These are phyloP conservation scores for Bubo blakistoni DNA, from an alignment of 2,113 vertebrate species.

Conservation along the genomic window DNA sequence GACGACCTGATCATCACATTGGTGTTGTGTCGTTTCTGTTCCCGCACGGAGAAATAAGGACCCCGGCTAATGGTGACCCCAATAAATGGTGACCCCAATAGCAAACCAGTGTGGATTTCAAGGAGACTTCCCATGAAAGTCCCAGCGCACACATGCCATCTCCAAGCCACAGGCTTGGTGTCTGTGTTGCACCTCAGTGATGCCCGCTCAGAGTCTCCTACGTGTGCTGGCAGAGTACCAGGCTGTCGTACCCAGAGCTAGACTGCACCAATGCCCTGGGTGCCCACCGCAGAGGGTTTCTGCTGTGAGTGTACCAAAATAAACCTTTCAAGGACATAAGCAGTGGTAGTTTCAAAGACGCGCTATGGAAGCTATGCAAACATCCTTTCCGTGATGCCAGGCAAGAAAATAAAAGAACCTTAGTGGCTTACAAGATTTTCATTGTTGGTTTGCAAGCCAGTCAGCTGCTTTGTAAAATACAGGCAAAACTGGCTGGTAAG, in stretches of 20 bases:
- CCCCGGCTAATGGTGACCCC: too few relatives aligned
- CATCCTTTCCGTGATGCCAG: background rate
- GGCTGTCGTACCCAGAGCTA: background rate
- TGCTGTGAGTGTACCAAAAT: rapidly evolving
- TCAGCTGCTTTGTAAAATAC: background rate
- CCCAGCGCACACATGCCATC: background rate
- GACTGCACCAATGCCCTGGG: background rate
- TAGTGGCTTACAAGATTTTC: background rate
- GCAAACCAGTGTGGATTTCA: background rate
- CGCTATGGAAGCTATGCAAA: background rate
- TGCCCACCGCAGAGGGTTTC: background rate
- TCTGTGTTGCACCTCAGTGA: background rate
- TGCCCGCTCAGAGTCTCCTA: background rate
- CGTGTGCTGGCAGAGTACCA: background rate
- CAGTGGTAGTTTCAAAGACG: background rate
- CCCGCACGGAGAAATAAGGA: too few relatives aligned
- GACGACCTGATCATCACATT: too few relatives aligned
- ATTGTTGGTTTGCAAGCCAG: background rate
- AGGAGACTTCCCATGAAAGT: background rate
- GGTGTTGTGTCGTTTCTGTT: too few relatives aligned
- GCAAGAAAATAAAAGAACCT: background rate
- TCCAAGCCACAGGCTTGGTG: background rate
- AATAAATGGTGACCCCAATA: too few relatives aligned
- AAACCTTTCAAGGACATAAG: background rate
- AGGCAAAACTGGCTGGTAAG: background rate